Base-by-base conservation (phyloP, 1,140 invertebrate genomes). In the Aphaenogaster floridana region DNA sequence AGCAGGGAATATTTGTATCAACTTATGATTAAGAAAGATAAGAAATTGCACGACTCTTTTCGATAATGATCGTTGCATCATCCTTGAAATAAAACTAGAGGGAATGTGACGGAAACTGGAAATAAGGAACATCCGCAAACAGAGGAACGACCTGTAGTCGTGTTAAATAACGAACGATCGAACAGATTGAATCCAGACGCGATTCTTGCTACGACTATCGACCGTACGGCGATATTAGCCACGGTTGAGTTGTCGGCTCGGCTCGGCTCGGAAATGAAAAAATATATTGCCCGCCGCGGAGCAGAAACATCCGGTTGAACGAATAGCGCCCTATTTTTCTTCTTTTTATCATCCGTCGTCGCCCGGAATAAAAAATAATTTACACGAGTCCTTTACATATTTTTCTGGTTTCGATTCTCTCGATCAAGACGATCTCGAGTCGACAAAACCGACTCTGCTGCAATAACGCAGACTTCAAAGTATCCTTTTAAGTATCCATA, bases 111-210 rank as follows among this genome's bases (percentile, higher is more conserved):
- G 7, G 68, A 34, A 11, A 79, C 6, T 48, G 59, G 48, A 83
- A 59, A 39, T 83, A 28, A 61, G 45, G 7, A 63, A 61, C 21
- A 50, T 76, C 9, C 28, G 42, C 69, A 61, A 74, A 74, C 42
- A 39, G 42, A 76, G n/a, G 13, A 48, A 68, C n/a, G 48, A 54
- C 28, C 48, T 66, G 61, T n/a, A 80, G 48, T 79, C 45, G 34
- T n/a, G 59, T 68, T 68, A 52, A 39, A 42, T 68, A 68, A 69
- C 63, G 48, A 68, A 54, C 48, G 63, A 76, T 84, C 54, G 21
- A 45, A 42, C 68, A 50, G 69, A 84, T 84, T 76, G 68, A 84
- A 84, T 84, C 57, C 42, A 74, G 54, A 74, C 69, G 80, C n/a
- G 68, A 59, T 71, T 61, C 28, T 72, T 48, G 80, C 54, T 36